These are phyloP conservation scores for Manacus vitellinus DNA, from an alignment of 2,113 vertebrate species.

Conservation along the genomic window DNA sequence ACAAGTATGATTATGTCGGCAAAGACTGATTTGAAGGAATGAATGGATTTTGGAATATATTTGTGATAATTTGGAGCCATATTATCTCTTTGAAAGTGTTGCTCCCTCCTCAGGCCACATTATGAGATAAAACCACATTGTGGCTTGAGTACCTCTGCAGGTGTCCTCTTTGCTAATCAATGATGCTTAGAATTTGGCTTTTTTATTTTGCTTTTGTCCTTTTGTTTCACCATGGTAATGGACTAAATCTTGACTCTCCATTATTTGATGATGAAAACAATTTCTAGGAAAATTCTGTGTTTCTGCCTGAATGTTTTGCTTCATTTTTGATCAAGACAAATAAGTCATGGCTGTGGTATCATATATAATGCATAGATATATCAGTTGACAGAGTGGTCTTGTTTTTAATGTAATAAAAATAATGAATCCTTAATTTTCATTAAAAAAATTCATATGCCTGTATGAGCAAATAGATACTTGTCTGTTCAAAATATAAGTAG, in stretches of 20 bases:
- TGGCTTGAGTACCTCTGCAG: background rate
- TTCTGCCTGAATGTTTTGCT: background rate
- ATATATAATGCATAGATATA: background rate
- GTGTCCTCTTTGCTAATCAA: background rate
- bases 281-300: background rate
- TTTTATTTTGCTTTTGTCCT: background rate
- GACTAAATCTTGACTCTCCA: background rate
- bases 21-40: background rate
- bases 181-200: background rate
- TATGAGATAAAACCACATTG: background rate
- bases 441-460: background rate
- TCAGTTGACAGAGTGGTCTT: background rate
- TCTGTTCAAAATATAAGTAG: background rate
- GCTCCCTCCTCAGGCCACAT: background rate
- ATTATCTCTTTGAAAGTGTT: background rate
- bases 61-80: background rate
- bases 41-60: background rate
- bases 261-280: background rate
- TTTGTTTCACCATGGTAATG: background rate
- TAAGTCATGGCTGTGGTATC: background rate
- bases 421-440: background rate
- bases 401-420: background rate
- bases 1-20: background rate
- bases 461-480: background rate
- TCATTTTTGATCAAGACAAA: background rate